Base-by-base conservation (phyloP, 2,113 vertebrate species). In the Toxotes chatareus region DNA sequence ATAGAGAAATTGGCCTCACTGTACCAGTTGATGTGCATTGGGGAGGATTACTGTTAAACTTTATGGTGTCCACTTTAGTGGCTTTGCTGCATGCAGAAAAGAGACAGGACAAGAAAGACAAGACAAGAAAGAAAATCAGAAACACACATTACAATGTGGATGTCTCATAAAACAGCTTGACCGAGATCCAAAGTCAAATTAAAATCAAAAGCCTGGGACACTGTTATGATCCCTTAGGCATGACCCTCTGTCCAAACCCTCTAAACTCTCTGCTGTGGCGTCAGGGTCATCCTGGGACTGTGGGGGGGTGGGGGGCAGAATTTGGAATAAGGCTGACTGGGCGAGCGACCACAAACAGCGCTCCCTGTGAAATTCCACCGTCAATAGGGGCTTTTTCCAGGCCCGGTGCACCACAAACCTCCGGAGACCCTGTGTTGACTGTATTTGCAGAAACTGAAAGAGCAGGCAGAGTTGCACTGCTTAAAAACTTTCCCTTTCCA, bases 361-460 rank as follows among this genome's bases (percentile, higher is more conserved):
- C 73, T 88, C 23, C 47, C 80, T 73, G 85, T 89, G 77, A 92
- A 91, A 91, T 75, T 87, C 83, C 83, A 83, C 75, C 34, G 68
- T 93, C 92, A 90, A 83, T 80, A 81, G 93, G 90, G 89, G 80
- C 85, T 92, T 92, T 93, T 90, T 87, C 86, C 86, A 78, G 72
- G 36, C 75, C 71, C 44, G 40, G 80, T 73, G 71, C 32, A 84
- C 89, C 89, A 80, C 91, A 92, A 60, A 16, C 86, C 83, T 83
- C 86, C 11, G 0, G 80, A 86, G 86, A 83, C 60, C 79, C 53
- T 47, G 31, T 55, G 82, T 61, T 71, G 73, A 87, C 87, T 77
- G 73, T 67, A 69, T 89, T 84, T 87, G 78, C 75, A 74, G 84
- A 90, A 47, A 62, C 46, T 49, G 31, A 59, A 46, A 38, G 59